Percentiles rank a stretch among this genome's conserved stretches.
These are phyloP conservation scores for Mantis religiosa DNA, from an alignment of 2,888 invertebrate species.

Conservation along the genomic window DNA sequence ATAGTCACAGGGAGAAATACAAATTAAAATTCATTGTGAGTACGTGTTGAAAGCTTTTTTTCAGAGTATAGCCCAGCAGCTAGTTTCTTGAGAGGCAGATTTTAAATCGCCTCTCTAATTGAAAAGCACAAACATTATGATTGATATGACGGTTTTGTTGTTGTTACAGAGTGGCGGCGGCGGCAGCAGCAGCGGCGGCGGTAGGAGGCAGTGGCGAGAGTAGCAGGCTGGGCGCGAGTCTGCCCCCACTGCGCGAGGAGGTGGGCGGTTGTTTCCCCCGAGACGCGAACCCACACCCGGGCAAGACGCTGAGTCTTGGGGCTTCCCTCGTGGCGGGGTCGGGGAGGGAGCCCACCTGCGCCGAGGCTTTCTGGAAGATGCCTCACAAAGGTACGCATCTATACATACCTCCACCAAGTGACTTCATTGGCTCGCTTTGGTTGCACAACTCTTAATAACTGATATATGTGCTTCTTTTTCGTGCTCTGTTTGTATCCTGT, in stretches of 20 bases:
- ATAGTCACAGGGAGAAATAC: no score
- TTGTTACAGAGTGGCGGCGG: background rate
- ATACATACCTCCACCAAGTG: background rate
- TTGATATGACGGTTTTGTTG: background rate
- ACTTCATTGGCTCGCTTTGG: background rate
- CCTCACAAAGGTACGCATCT: slow-evolving; percentile 70
- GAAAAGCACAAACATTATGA: background rate
- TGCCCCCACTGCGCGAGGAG: slow-evolving; percentile 25
- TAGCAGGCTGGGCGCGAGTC: slow-evolving; percentile 30
- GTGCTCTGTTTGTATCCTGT: no score
- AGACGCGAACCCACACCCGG: slow-evolving; percentile 14
- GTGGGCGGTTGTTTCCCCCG: slow-evolving; percentile 23
- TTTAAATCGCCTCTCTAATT: background rate
- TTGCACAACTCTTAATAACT: no score
- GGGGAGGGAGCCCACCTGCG: slow-evolving; percentile 68
- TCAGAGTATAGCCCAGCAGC: no score
- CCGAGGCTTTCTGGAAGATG: slow-evolving; percentile 79
- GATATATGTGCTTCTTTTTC: no score
- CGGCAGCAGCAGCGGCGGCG: background rate
- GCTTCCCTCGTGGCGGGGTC: slow-evolving; percentile 62
- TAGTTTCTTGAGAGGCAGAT: no score
- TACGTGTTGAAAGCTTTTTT: no score
- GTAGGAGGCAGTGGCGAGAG: background rate
- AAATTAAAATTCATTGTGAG: no score
- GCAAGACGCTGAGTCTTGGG: slow-evolving; percentile 48